These are phyloP conservation scores for Standfussiana lucernea DNA, from an alignment of 2,888 invertebrate genomes.

Conservation along the genomic window DNA sequence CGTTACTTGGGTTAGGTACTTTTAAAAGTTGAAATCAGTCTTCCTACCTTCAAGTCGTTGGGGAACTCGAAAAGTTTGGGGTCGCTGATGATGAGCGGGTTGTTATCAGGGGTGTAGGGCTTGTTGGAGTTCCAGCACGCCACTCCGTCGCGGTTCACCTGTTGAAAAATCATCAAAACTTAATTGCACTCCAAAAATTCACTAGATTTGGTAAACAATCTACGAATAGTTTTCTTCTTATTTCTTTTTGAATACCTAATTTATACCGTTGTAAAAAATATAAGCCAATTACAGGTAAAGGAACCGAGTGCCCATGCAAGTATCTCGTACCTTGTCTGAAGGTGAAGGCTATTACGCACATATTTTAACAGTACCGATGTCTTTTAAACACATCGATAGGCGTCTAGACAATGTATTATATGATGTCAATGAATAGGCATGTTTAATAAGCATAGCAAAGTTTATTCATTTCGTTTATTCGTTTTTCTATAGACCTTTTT, in stretches of 20 bases:
- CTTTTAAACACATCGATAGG: background rate
- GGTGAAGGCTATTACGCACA: background rate
- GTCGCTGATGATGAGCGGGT: slow-evolving; percentile 93
- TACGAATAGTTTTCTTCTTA: background rate
- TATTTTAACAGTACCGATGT: background rate
- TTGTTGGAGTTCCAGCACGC: slow-evolving; percentile 95
- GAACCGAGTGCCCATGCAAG: background rate
- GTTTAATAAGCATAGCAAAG: background rate
- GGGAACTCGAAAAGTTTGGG: slow-evolving; percentile 93
- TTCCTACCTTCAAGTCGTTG: slow-evolving; percentile 93
- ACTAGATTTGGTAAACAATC: background rate
- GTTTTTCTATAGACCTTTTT: slow-evolving; percentile 35
- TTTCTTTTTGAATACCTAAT: background rate
- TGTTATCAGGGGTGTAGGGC: slow-evolving; percentile 92
- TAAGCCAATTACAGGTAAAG: background rate
- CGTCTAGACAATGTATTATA: background rate
- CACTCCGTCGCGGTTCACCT: slow-evolving; percentile 94
- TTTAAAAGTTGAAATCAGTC: background rate
- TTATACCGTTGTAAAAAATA: background rate
- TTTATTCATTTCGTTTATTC: slow-evolving; percentile 12
- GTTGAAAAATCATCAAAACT: slow-evolving; percentile 35
- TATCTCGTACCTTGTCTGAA: background rate
- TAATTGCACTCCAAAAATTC: background rate
- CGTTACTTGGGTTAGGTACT: background rate
- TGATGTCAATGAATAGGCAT: background rate